Conservation (phyloP, 2,797 vertebrate genomes). For the Pristis pectinata region DNA sequence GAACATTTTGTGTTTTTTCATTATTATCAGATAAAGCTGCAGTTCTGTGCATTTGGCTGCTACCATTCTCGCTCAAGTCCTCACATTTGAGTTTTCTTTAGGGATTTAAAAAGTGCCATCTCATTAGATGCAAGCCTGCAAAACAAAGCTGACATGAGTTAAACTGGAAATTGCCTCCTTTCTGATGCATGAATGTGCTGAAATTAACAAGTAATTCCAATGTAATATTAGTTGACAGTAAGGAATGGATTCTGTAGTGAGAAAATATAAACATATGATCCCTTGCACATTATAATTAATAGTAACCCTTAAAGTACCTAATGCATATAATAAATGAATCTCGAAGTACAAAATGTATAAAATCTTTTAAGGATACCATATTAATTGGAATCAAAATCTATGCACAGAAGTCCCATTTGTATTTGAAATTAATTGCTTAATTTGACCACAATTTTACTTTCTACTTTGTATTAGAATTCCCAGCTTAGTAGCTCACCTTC, state of each 20-base stretch:
- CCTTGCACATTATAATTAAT: neutral
- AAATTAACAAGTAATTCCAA: conserved; percentile 38
- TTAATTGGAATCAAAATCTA: neutral
- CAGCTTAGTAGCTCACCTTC: neutral
- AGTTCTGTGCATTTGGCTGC: conserved; percentile 38
- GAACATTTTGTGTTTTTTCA: conserved; percentile 37
- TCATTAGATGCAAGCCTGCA: conserved; percentile 47
- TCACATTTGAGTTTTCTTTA: conserved; percentile 37
- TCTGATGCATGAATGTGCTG: conserved; percentile 41
- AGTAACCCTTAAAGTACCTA: neutral
- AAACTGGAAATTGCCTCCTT: conserved; percentile 42
- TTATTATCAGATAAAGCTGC: conserved; percentile 35
- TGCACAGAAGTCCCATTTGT: neutral
- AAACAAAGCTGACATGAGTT: conserved; percentile 40
- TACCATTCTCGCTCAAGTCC: conserved; percentile 39
- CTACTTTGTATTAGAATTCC: neutral
- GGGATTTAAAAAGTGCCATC: conserved; percentile 43
- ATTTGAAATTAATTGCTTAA: neutral
- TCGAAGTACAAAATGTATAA: too few relatives aligned
- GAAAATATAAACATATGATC: neutral
- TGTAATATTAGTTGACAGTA: conserved; percentile 41
- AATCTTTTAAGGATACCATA: neutral
- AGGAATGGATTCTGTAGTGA: conserved; percentile 41
- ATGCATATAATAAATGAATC: neutral
- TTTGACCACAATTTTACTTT: neutral